Conservation (phyloP, 2,113 vertebrate genomes). For the Thalassoma bifasciatum region DNA sequence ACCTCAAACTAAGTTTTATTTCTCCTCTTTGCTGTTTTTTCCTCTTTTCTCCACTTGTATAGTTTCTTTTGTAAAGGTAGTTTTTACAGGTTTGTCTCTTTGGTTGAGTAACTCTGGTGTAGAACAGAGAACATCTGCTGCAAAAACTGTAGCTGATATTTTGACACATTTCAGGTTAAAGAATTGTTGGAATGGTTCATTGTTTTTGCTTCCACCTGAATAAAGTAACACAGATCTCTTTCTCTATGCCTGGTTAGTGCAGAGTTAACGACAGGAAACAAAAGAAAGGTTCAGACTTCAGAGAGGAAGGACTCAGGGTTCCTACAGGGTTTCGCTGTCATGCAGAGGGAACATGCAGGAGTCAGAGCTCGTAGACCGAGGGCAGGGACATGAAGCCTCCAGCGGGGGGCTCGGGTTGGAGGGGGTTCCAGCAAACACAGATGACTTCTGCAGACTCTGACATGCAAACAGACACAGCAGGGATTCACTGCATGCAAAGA, state of each 20-base stretch:
- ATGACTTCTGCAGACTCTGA: constrained; percentile 73
- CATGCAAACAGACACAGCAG: constrained; percentile 35
- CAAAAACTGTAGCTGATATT: too few species aligned
- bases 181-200: too few species aligned
- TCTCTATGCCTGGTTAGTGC: background rate
- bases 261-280: background rate
- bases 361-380: constrained; percentile 56
- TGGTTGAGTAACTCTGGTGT: too few species aligned
- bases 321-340: constrained; percentile 51
- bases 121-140: too few species aligned
- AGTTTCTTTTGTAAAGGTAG: too few species aligned
- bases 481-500: constrained; percentile 52
- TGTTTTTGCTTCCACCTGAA: too few species aligned
- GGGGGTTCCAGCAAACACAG: constrained; percentile 77
- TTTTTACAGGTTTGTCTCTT: too few species aligned
- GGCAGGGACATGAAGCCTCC: constrained; percentile 69
- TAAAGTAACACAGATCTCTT: background rate
- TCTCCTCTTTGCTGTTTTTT: too few species aligned
- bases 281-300: background rate
- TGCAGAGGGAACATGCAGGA: constrained; percentile 60
- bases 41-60: too few species aligned
- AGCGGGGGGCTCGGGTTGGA: constrained; percentile 70
- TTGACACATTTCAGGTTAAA: too few species aligned
- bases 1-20: too few species aligned
- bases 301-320: constrained; percentile 12